Evolutionary conservation across 2,888 invertebrate species (phyloP).

Genomic region (Rugalucina vietnamica): DNA sequence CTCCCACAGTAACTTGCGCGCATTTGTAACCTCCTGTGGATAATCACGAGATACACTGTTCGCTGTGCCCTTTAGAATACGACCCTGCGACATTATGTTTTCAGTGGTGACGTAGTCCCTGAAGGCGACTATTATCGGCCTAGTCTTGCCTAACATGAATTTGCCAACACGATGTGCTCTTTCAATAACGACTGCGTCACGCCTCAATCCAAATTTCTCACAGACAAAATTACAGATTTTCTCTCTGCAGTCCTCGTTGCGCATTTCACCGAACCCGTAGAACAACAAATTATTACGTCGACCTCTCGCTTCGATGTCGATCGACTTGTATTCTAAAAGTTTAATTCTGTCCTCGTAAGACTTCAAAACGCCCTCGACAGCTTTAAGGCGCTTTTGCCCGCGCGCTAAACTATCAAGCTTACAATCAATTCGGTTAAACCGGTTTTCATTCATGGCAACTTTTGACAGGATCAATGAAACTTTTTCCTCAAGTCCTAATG

Average conservation of each 20-base stretch:
- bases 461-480: too few species aligned
- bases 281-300: background rate
- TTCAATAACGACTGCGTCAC: background rate
- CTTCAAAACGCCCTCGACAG: too few species aligned
- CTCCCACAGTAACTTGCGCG: background rate
- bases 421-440: too few species aligned
- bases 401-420: too few species aligned
- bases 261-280: background rate
- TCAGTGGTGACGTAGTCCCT: background rate
- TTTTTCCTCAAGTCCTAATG: too few species aligned
- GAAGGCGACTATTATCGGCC: background rate
- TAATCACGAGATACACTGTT: background rate
- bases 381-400: too few species aligned
- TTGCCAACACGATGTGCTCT: background rate
- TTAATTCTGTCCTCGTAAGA: too few species aligned
- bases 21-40: background rate
- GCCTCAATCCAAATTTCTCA: background rate
- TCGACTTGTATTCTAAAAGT: background rate
- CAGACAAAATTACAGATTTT: background rate
- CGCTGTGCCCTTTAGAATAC: background rate
- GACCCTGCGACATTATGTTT: background rate
- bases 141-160: background rate
- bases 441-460: too few species aligned
- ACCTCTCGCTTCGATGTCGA: background rate
- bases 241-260: background rate